A percentile compares a stretch with the other conserved stretches of the same genome.
These are phyloP conservation scores for Mustelus asterias DNA, from an alignment of 2,113 vertebrate species.

Conservation along the genomic window DNA sequence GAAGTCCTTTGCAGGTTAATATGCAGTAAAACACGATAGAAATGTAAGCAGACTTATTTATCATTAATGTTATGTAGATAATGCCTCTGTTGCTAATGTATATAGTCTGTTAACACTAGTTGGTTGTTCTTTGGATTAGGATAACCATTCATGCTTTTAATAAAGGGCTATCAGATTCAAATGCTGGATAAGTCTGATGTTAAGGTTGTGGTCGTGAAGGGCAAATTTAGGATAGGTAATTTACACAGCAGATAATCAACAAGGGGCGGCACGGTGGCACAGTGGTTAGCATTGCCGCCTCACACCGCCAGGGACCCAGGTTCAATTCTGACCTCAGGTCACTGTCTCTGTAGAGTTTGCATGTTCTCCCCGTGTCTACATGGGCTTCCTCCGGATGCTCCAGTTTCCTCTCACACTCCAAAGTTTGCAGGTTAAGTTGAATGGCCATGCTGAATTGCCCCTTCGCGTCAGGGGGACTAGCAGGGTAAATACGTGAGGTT, in stretches of 20 bases:
- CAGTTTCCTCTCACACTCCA: no score
- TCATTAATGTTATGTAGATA: not conserved
- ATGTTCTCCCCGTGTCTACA: no score
- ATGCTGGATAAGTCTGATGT: not conserved
- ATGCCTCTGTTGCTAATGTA: not conserved
- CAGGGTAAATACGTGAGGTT: no score
- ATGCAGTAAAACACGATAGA: not conserved
- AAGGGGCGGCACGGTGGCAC: not conserved
- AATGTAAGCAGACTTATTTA: not conserved
- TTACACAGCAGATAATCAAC: not conserved
- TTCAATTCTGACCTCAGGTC: no score
- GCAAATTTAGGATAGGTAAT: not conserved
- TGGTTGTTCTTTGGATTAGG: not conserved
- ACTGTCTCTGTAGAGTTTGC: no score
- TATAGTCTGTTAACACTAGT: not conserved
- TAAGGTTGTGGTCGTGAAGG: not conserved
- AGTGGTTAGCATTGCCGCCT: no score
- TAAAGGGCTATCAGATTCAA: not conserved
- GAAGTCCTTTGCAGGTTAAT: not conserved
- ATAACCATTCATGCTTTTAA: not conserved
- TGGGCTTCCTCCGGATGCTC: no score
- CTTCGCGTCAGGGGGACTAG: no score
- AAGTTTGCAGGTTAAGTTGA: no score
- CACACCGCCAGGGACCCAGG: no score
- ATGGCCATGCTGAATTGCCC: no score